A percentile compares a stretch with the other conserved stretches of the same genome.
Evolutionary conservation across 2,113 vertebrate genomes (phyloP).

Genomic region (Cygnus buccinator): DNA sequence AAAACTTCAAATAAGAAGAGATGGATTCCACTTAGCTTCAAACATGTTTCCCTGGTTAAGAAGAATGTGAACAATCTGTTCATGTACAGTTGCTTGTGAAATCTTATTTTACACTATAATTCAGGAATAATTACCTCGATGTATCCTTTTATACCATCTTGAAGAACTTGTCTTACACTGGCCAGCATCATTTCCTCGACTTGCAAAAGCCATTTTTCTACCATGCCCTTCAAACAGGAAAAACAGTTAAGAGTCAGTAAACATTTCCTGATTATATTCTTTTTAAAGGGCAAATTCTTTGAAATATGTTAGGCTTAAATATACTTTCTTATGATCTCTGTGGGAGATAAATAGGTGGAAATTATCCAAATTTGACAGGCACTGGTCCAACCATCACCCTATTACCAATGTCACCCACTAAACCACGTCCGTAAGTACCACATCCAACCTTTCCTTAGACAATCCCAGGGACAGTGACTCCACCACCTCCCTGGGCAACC

Average conservation of each 20-base stretch:
- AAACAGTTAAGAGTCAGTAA: not conserved
- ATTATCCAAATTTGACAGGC: not conserved
- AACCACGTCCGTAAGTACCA: too few relatives aligned
- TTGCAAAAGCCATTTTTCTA: slow-evolving; percentile 93
- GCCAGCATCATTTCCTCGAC: slow-evolving; percentile 88
- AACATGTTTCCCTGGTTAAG: not conserved
- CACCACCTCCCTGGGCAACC: too few relatives aligned
- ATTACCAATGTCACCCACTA: too few relatives aligned
- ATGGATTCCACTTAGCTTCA: not conserved
- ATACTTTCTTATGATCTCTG: not conserved
- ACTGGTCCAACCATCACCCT: too few relatives aligned
- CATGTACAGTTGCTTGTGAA: not conserved
- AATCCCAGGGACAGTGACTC: too few relatives aligned
- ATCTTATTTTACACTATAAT: not conserved
- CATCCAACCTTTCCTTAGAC: too few relatives aligned
- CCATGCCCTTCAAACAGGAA: slow-evolving; percentile 84
- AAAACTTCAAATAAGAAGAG: not conserved
- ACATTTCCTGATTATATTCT: not conserved
- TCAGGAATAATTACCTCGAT: slow-evolving; percentile 75
- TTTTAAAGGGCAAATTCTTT: not conserved
- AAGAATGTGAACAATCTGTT: not conserved
- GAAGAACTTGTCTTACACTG: slow-evolving; percentile 84
- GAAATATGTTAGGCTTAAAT: not conserved
- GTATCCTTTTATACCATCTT: slow-evolving; percentile 82
- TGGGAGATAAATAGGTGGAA: not conserved